Base-by-base conservation (phyloP, 2,888 invertebrate species). In the Urechis unicinctus region DNA sequence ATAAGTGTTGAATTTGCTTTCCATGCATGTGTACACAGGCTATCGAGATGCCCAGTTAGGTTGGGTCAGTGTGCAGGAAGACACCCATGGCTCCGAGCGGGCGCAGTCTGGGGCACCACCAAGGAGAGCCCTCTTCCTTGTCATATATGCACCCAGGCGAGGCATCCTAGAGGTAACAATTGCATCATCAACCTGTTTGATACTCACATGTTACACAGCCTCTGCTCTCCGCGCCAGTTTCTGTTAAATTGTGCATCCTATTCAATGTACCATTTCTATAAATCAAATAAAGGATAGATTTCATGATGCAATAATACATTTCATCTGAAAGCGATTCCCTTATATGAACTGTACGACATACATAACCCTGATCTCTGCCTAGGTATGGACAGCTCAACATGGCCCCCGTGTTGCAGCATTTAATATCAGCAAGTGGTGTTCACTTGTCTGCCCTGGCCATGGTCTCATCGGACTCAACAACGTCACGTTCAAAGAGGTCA, bases 21-120 rank as follows among this genome's bases (percentile, higher is more conserved):
- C n/a, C n/a, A n/a, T n/a, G n/a, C n/a, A n/a, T n/a, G n/a, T n/a
- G n/a, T 58, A 50, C 60, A 3, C 60, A 80, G 82, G 97, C 2
- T 97, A 93, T 77, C 83, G 96, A 51, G 92, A 96, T 74, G 95
- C 96, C 0, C 90, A 96, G 74, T 91, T 93, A 74, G 91, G 90
- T 1, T 97, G 95, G 85, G 81, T 96, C 44, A 88, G 91, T 78
- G 88, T 90, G 0, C 81, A 83, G 31, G 89, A 90, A 73, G 75
- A 56, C 47, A 57, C 13, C 17, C 52, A 45, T 21, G 53, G 9
- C 60, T 52, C 53, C 57, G 65, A 52, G 60, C 65, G 43, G 61
- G 60, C 41, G n/a, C 53, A 79, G 84, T 17, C 9, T 36, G 9
- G 9, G 9, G 9, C 9, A 17, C 36, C 36, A 13, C 36, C 17